Percentiles rank a stretch among this genome's conserved stretches.
These are phyloP conservation scores for Sipha maydis DNA, from an alignment of 2,888 invertebrate species.

Conservation along the genomic window DNA sequence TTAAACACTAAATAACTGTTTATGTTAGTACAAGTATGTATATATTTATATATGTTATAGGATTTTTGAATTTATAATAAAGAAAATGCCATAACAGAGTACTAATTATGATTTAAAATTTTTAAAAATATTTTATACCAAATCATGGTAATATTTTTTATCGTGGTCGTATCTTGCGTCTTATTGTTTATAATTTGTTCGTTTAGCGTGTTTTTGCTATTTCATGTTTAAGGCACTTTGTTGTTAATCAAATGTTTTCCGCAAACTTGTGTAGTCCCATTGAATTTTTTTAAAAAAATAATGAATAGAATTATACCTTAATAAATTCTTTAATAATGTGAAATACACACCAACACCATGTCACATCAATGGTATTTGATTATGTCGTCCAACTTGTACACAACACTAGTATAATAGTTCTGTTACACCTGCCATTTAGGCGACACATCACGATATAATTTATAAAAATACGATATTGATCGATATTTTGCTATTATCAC, in stretches of 20 bases:
- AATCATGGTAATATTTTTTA: neutral
- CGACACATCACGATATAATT: no score
- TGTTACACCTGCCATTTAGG: no score
- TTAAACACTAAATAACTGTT: neutral
- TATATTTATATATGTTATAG: neutral
- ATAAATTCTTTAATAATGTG: no score
- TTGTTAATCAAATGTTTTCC: neutral
- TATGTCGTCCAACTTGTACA: no score
- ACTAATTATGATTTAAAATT: neutral
- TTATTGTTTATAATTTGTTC: neutral
- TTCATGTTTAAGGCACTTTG: neutral
- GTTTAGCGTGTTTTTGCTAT: neutral
- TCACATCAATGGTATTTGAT: no score
- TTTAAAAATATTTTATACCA: neutral
- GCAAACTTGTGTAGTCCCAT: neutral
- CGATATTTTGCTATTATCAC: neutral
- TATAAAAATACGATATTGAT: neutral
- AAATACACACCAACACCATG: no score
- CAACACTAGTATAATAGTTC: no score
- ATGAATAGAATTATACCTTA: neutral
- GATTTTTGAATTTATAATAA: neutral
- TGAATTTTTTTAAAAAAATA: neutral
- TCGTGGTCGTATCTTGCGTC: no score
- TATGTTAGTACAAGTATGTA: no score
- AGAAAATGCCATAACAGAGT: neutral